Conservation (phyloP, 1,140 invertebrate species). For the Monochamus saltuarius region DNA sequence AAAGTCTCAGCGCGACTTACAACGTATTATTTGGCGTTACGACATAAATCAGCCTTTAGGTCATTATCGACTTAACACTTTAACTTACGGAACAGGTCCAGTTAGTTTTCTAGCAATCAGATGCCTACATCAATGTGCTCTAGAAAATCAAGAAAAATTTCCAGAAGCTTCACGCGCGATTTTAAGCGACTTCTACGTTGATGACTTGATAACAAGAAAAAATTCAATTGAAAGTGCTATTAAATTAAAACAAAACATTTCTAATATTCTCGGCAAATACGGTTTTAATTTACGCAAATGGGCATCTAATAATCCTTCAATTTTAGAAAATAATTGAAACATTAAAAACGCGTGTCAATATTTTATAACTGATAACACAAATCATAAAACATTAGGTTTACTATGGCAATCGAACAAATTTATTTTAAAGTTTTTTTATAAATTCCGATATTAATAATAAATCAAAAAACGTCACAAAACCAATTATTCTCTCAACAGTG, state of each 20-base stretch:
- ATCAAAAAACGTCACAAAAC: not conserved
- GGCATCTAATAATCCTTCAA: not conserved
- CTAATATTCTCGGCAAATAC: not conserved
- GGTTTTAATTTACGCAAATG: slow-evolving; percentile 11
- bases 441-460: not conserved
- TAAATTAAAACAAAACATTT: not conserved
- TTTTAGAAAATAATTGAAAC: not conserved
- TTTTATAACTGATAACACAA: not conserved
- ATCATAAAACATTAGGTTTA: slow-evolving; percentile 1
- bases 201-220: slow-evolving; percentile 32
- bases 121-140: slow-evolving; percentile 23
- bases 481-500: not conserved
- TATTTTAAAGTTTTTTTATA: no score
- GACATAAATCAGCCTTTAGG: slow-evolving; percentile 25
- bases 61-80: slow-evolving; percentile 41
- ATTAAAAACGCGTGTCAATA: not conserved
- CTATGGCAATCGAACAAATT: not conserved
- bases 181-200: slow-evolving; percentile 43
- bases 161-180: slow-evolving; percentile 9
- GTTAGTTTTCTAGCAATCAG: slow-evolving; percentile 41
- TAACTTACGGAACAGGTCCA: slow-evolving; percentile 47
- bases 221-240: not conserved
- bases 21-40: slow-evolving; percentile 49
- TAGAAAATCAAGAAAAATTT: slow-evolving; percentile 17
- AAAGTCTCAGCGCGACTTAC: slow-evolving; percentile 36